Percentiles rank a stretch among this genome's conserved stretches.
phyloP scores from a whole-genome alignment of 2,797 vertebrate species.

The Sebastes oblongus region DNA sequence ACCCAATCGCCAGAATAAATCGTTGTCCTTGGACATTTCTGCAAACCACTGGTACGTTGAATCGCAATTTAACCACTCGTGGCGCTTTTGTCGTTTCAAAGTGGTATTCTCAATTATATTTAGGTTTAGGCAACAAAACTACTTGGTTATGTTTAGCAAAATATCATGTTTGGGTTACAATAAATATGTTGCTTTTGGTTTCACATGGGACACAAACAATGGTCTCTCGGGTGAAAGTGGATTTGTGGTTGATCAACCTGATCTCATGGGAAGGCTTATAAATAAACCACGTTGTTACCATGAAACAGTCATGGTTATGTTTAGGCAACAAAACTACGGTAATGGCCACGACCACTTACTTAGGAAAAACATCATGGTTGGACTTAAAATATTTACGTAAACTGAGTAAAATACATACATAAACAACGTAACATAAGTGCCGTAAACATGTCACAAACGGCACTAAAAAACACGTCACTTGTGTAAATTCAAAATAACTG shows the following conservation, averaged over 20 bases:
- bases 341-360: background rate
- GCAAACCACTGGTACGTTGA: background rate
- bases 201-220: background rate
- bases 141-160: background rate
- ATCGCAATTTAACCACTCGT: background rate
- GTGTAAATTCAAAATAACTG: too few relatives aligned
- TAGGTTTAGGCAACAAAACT: background rate
- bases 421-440: background rate
- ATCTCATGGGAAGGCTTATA: background rate
- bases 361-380: background rate
- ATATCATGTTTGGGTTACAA: background rate
- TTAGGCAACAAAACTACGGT: too few relatives aligned
- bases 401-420: too few relatives aligned
- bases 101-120: background rate
- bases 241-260: too few relatives aligned
- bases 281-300: background rate
- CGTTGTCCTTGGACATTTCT: background rate
- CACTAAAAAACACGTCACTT: background rate
- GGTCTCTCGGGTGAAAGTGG: background rate
- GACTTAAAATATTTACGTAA: too few relatives aligned
- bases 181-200: background rate
- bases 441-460: rapidly evolving
- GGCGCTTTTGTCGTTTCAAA: background rate
- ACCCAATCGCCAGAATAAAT: background rate
- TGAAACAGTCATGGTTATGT: too few relatives aligned